Conservation (phyloP, 2,888 invertebrate genomes). For the Drosophila robusta region DNA sequence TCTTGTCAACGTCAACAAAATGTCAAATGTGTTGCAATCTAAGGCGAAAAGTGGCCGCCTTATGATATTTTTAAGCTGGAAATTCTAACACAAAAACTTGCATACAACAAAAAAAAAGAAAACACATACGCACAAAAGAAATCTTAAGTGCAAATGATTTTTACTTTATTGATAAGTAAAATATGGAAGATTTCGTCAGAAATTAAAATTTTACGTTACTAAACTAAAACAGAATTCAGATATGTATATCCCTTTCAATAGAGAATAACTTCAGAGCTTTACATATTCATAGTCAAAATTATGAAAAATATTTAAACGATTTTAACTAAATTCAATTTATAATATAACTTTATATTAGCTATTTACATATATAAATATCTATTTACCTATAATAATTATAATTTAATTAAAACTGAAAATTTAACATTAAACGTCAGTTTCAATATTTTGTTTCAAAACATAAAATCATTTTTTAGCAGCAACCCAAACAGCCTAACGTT, state of each 20-base stretch:
- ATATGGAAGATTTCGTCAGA: slow-evolving; percentile 8
- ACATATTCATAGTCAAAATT: neutral
- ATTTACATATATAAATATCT: too few relatives aligned
- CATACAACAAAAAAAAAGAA: slow-evolving; percentile 10
- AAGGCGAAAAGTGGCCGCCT: slow-evolving; percentile 40
- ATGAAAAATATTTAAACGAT: neutral
- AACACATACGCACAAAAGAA: neutral
- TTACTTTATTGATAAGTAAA: slow-evolving; percentile 16
- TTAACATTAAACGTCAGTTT: too few relatives aligned
- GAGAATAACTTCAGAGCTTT: neutral
- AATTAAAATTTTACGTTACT: neutral
- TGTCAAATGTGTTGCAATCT: slow-evolving; percentile 70
- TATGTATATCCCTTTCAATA: neutral
- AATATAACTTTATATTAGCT: too few relatives aligned
- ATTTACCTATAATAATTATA: too few relatives aligned
- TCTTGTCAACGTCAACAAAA: slow-evolving; percentile 62
- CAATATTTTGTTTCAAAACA: neutral
- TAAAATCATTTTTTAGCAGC: neutral
- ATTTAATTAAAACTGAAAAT: too few relatives aligned
- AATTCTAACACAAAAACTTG: slow-evolving; percentile 32
- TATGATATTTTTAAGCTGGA: slow-evolving; percentile 52
- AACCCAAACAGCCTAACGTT: neutral
- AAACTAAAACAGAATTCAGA: neutral
- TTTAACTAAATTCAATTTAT: neutral
- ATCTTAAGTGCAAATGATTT: slow-evolving; percentile 24